Evolutionary conservation across 2,113 vertebrate species (phyloP), one percentile per base, ranked within the genome.

Genomic region (Gobius niger): DNA sequence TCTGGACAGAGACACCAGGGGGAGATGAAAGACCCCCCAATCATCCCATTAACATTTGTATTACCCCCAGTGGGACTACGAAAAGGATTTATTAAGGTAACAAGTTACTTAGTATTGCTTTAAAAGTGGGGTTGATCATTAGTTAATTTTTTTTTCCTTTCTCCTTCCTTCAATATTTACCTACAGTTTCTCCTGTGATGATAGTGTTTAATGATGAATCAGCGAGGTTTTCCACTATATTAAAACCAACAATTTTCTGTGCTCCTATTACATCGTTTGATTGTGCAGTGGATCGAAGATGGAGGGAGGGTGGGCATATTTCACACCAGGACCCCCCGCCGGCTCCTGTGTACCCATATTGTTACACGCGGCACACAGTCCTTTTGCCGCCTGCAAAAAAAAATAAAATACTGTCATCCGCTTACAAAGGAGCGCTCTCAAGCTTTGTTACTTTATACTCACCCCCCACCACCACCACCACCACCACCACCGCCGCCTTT

Each of bases 281-380:
- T 92, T 93, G 92, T 91, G 94, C 95, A 92, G 93, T 76, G 79
- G 78, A 82, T 84, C 84, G 83, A 76, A 66, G 62, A 51, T 92
- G 94, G 93, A 87, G 84, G 81, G 85, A 85, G 93, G 90, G 91
- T 90, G 93, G 93, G 92, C 92, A 94, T 95, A 94, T 95, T 96
- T 95, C 78, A 89, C 88, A 77, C 91, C 87, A 90, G 80, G 91
- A 3, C 59, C 94, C 95, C 95, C 95, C 90, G 93, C 94, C 95
- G 95, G 83, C 93, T 79, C 85, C 83, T 90, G 94, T 95, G 94
- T 95, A 95, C 92, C 90, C 91, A 92, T 54, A 79, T 94, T 80
- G 78, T 95, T 95, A 94, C 91, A 92, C 95, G 93, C 84, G 91
- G n/a, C n/a, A n/a, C 90, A 92, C 91, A 93, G 94, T 94, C 92